Conservation (phyloP, 1,140 invertebrate species). For the Drepana arcuata region DNA sequence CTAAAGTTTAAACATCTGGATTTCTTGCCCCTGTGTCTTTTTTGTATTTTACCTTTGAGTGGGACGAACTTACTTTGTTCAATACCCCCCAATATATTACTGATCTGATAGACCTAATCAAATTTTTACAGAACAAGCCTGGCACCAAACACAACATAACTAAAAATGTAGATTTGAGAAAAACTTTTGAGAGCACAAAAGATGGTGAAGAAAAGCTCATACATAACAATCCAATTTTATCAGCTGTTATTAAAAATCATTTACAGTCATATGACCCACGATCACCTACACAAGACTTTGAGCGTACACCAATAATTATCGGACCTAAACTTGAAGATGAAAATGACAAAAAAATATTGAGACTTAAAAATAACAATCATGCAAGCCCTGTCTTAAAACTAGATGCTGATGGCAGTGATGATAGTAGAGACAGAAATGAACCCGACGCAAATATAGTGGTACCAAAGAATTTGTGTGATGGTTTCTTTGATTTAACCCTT, state of each 20-base stretch:
- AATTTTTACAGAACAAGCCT: conserved; percentile 46
- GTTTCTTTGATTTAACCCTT: conserved; percentile 45
- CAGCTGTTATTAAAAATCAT: conserved; percentile 63
- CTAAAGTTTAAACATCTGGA: conserved; percentile 2
- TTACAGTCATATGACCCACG: conserved; percentile 61
- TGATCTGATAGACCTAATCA: too few relatives aligned
- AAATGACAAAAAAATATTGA: conserved; percentile 22
- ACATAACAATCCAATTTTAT: conserved; percentile 59
- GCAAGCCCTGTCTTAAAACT: conserved; percentile 38
- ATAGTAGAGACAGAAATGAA: conserved; percentile 26
- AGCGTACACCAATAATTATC: conserved; percentile 56
- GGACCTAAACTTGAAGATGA: conserved; percentile 26
- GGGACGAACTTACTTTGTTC: too few relatives aligned
- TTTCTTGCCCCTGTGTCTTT: too few relatives aligned
- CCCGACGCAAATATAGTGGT: conserved; percentile 35
- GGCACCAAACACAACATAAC: conserved; percentile 58
- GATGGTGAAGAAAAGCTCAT: conserved; percentile 47
- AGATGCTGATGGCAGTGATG: conserved; percentile 26
- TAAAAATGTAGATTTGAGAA: conserved; percentile 58
- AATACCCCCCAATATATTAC: too few relatives aligned
- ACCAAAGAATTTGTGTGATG: conserved; percentile 53
- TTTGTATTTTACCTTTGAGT: too few relatives aligned
- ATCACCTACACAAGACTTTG: conserved; percentile 59
- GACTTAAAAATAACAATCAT: conserved; percentile 26
- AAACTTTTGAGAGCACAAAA: conserved; percentile 51